Evolutionary conservation across 2,113 vertebrate genomes (phyloP), one percentile per base, ranked within the genome.

Genomic region (Apteryx mantelli): DNA sequence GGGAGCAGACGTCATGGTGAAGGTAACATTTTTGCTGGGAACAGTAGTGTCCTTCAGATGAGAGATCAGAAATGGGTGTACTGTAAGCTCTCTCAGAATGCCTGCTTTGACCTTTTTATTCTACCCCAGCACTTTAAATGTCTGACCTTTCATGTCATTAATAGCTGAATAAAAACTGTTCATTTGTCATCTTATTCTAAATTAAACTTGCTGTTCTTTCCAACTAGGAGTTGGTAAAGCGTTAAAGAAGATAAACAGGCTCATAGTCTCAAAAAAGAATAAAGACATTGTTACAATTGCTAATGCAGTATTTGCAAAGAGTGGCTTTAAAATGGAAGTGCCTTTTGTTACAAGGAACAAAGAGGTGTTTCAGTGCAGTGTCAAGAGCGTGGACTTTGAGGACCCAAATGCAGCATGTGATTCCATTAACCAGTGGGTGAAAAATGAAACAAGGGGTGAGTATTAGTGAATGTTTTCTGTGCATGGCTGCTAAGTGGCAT

Each of bases 161-260:
- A 42, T 93, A 77, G 73, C 73, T 95, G 85, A 30, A 21, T 96
- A 28, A 91, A 68, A 86, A 86, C 55, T 88, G 88, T 82, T 86
- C 82, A 64, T 89, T 93, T 73, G 30, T 93, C 53, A 61, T 91
- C 55, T 63, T 82, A 61, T 89, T 95, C 88, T 96, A 89, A 92
- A 96, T 76, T 76, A 76, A 89, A 84, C 40, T 78, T 84, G n/a
- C 88, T 90, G 80, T 94, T 71, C 91, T 93, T 95, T 89, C 70
- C 88, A 58, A 86, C 77, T 93, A 99, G 99, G 99, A 84, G 99
- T 98, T 65, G 99, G 99, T 94, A 99, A 98, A 97, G 98, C 99
- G 86, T 94, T 99, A 91, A 99, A 97, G 98, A 99, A 98, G 97
- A 98, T 99, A 95, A 99, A 99, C 97, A 99, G 99, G 97, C 97